Conservation (phyloP, 2,797 vertebrate species). For the Cuniculus paca region DNA sequence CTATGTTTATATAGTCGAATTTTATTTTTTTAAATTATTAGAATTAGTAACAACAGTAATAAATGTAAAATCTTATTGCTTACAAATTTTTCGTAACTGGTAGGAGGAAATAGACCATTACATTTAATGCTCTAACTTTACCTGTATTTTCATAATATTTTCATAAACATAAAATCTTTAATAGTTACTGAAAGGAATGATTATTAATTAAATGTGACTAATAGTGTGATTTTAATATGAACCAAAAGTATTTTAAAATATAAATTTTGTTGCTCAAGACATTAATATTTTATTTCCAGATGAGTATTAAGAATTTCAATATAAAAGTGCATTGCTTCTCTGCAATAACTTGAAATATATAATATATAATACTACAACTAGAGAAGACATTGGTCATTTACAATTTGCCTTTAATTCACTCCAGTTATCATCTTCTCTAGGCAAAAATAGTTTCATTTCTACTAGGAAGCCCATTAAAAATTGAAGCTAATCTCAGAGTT, state of each 20-base stretch:
- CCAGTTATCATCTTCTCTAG: not conserved
- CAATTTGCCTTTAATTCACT: not conserved
- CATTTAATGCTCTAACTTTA: not conserved
- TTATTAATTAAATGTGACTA: not conserved
- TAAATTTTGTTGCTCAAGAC: not conserved
- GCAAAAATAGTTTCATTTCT: not conserved
- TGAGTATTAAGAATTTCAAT: not conserved
- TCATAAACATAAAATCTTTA: no score
- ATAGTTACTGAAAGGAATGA: constrained; percentile 31
- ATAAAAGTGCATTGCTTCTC: not conserved
- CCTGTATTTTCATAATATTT: not conserved
- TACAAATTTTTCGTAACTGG: not conserved
- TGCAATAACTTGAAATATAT: not conserved
- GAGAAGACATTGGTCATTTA: not conserved
- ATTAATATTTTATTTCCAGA: constrained; percentile 33
- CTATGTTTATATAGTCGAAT: not conserved
- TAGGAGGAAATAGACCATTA: not conserved
- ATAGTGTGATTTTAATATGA: not conserved
- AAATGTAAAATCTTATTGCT: not conserved
- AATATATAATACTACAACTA: not conserved
- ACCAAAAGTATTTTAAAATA: not conserved
- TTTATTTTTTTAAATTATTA: not conserved
- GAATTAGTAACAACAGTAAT: not conserved
- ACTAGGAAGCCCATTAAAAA: not conserved
- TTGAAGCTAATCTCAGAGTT: not conserved